These are phyloP conservation scores for Naso thynnoides DNA, from an alignment of 2,797 vertebrate genomes.

Conservation along the genomic window DNA sequence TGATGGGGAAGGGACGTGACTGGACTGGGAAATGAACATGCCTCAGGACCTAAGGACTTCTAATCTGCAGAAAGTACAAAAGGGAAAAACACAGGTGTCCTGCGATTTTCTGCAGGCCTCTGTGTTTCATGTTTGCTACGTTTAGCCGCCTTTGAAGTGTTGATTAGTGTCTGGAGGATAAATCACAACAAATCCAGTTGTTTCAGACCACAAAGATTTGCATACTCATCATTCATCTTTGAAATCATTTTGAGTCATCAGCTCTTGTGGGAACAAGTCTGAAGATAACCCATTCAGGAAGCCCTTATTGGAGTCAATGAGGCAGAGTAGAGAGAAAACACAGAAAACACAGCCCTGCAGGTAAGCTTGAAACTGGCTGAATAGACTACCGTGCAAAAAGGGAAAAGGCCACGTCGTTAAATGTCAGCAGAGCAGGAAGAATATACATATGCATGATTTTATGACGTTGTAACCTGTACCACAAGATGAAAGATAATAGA, in stretches of 20 bases:
- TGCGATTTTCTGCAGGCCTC: neutral
- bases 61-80: constrained; percentile 25
- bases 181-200: constrained; percentile 61
- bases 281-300: constrained; percentile 82
- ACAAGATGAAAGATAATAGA: constrained; percentile 20
- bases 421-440: constrained; percentile 17
- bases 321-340: constrained; percentile 77
- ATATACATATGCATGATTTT: constrained; percentile 9
- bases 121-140: constrained; percentile 20
- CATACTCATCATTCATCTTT: constrained; percentile 71
- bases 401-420: constrained; percentile 6
- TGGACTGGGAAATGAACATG: constrained; percentile 24
- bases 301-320: constrained; percentile 83
- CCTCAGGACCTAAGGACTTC: constrained; percentile 43
- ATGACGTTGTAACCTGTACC: constrained; percentile 17
- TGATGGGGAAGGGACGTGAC: constrained; percentile 18
- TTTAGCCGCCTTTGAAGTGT: constrained; percentile 51
- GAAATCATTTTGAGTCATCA: constrained; percentile 78
- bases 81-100: constrained; percentile 37
- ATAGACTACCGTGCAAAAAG: constrained; percentile 39
- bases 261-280: constrained; percentile 86
- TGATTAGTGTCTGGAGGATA: constrained; percentile 52
- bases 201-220: constrained; percentile 58
- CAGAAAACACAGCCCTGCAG: constrained; percentile 78
- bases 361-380: constrained; percentile 57